These are phyloP conservation scores for Pygocentrus nattereri DNA, from an alignment of 2,797 vertebrate species.

Conservation along the genomic window DNA sequence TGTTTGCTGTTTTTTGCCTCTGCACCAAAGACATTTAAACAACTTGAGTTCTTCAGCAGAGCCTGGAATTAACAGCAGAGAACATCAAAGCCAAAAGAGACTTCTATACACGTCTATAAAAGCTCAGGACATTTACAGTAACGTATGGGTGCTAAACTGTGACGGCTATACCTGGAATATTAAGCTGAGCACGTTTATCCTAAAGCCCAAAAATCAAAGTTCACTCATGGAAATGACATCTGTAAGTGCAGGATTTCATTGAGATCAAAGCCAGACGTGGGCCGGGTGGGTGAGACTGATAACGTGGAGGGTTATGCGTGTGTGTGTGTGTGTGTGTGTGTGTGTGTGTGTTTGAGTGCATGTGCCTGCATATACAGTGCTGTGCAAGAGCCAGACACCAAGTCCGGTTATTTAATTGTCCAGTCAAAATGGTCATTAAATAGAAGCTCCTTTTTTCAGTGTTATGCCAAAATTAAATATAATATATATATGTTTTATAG, in stretches of 20 bases:
- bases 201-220: conserved; percentile 6
- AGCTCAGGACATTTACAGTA: background rate
- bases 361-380: background rate
- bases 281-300: conserved; percentile 31
- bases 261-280: conserved; percentile 34
- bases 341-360: too few species aligned
- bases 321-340: conserved; percentile 5
- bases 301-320: conserved; percentile 20
- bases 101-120: background rate
- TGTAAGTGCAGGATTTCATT: conserved; percentile 32
- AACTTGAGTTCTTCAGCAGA: background rate
- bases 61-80: background rate
- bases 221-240: background rate
- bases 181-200: conserved; percentile 6
- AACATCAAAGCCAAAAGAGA: conserved; percentile 1
- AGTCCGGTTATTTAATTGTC: too few species aligned
- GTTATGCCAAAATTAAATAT: too few species aligned
- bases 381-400: background rate
- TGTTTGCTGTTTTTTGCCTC: background rate
- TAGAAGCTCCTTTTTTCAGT: too few species aligned
- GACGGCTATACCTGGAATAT: conserved; percentile 2
- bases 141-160: background rate
- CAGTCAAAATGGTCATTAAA: too few species aligned
- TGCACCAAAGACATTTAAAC: background rate
- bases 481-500: too few species aligned